Base-by-base conservation (phyloP, 2,888 invertebrate genomes). In the Drosophila aldrichi region DNA sequence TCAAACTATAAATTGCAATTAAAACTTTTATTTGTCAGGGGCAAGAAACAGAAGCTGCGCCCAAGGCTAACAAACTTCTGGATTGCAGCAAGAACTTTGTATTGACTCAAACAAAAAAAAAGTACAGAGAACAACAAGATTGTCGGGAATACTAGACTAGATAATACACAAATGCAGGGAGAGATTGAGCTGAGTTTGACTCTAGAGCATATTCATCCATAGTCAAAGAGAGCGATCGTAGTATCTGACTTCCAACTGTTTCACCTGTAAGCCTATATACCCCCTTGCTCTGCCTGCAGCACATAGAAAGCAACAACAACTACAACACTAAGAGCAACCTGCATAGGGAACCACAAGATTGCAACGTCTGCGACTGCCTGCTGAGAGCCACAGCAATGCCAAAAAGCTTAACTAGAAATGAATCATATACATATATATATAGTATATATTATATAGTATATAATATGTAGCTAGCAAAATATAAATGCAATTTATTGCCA, bases 1-100 rank as follows among this genome's bases (percentile, higher is more conserved):
- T 81, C 82, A 84, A 88, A 85, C 88, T 82, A 78, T 71, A 84
- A 85, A 80, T 80, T 84, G 86, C 88, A 83, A 83, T 83, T 85
- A 83, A 85, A 88, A 85, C 65, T 88, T 88, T 83, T 82, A 84
- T 64, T 70, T 79, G 72, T 67, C 58, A 25, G 43, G 20, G 22
- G 44, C 4, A 56, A 41, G 54, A 20, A 69, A 64, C 52, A 60
- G 54, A 41, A 60, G 54, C 60, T 44, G 54, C 51, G 72, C 79
- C 67, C 40, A 32, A 52, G 70, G 67, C 68, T 55, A 64, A 36
- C 44, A 79, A 88, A 88, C 58, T 86, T 86, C 43, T 61, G 61
- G 68, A 86, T 66, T 81, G 75, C 84, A 87, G 55, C 48, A 67
- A 48, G 40, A 87, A 78, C 69, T 71, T 61, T 71, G 41, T 62